Conservation (phyloP, 2,888 invertebrate genomes). For the Drosophila tripunctata region DNA sequence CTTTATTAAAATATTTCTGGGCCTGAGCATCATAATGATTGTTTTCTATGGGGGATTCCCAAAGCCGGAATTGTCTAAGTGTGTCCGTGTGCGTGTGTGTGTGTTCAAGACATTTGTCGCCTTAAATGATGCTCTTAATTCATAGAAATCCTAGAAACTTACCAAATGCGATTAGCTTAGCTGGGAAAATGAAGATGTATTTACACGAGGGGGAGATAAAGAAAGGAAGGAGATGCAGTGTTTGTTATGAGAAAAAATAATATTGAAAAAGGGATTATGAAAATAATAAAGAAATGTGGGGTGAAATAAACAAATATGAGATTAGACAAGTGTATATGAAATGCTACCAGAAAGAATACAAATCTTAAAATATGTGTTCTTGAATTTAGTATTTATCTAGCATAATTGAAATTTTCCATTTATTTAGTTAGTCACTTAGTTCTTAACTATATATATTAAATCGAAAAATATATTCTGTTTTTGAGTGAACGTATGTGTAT, state of each 20-base stretch:
- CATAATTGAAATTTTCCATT: too few species aligned
- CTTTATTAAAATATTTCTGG: constrained; percentile 72
- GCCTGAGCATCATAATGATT: constrained; percentile 57
- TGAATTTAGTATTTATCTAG: too few species aligned
- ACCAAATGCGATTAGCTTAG: not conserved
- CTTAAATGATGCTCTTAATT: not conserved
- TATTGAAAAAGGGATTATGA: not conserved
- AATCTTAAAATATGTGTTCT: too few species aligned
- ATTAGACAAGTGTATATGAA: too few species aligned
- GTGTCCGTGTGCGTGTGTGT: constrained; percentile 1
- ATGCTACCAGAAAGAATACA: too few species aligned
- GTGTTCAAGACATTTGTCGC: constrained; percentile 23
- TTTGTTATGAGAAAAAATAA: not conserved
- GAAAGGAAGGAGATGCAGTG: not conserved
- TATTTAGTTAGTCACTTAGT: too few species aligned
- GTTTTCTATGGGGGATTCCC: constrained; percentile 11
- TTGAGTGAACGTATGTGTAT: too few species aligned
- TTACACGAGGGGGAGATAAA: not conserved
- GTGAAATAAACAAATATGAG: not conserved
- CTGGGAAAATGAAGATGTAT: not conserved
- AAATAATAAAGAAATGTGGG: not conserved
- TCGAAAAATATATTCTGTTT: too few species aligned
- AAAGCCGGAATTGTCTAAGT: not conserved
- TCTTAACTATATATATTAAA: too few species aligned
- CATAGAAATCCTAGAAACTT: constrained; percentile 6